Evolutionary conservation across 1,140 invertebrate genomes (phyloP).

Genomic region (Monomorium pharaonis): DNA sequence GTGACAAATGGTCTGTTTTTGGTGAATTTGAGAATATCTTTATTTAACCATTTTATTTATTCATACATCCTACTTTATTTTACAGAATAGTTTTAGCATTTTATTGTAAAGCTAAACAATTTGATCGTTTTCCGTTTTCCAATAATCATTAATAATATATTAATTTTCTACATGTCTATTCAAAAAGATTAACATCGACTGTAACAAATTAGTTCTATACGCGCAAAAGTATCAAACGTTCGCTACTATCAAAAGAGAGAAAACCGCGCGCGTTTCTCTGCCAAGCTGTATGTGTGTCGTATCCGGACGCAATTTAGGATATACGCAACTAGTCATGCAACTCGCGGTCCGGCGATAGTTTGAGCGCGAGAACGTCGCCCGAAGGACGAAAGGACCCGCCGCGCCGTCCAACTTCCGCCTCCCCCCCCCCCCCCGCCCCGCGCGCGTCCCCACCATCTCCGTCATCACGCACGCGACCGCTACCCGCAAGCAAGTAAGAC

Average conservation of each 20-base stretch:
- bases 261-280: not conserved
- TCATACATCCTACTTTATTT: not conserved
- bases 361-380: conserved; percentile 52
- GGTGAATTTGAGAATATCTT: not conserved
- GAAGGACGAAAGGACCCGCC: conserved; percentile 65
- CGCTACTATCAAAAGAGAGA: not conserved
- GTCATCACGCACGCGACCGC: conserved; percentile 77
- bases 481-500: conserved; percentile 73
- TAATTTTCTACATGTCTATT: not conserved
- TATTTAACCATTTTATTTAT: not conserved
- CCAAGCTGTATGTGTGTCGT: not conserved
- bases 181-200: too few relatives aligned
- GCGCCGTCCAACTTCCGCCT: not conserved
- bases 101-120: not conserved
- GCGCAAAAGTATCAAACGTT: not conserved
- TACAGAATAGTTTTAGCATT: not conserved
- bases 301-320: conserved; percentile 20
- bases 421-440: conserved; percentile 40
- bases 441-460: conserved; percentile 64
- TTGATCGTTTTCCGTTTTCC: not conserved
- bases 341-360: conserved; percentile 29
- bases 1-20: not conserved
- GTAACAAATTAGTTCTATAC: not conserved
- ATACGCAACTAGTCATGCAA: conserved; percentile 17
- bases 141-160: not conserved